Conservation (phyloP, 2,797 vertebrate genomes). For the Acipenser transmontanus region DNA sequence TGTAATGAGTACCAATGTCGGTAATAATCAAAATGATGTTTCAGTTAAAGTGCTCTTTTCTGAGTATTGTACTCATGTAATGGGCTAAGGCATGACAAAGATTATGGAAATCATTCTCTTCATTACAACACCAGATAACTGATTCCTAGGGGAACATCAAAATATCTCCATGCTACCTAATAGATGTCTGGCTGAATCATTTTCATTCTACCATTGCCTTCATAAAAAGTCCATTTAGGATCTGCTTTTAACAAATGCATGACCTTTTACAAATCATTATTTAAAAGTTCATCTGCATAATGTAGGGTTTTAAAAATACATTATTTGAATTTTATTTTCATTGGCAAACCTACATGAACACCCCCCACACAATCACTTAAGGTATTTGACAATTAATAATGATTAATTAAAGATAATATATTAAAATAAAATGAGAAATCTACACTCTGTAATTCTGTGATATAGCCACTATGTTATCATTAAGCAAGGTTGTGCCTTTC, state of each 20-base stretch:
- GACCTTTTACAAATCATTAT: not conserved
- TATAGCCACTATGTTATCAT: too few species aligned
- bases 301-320: not conserved
- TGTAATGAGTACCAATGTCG: constrained; percentile 74
- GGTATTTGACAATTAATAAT: too few species aligned
- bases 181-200: constrained; percentile 50
- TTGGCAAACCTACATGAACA: constrained; percentile 22
- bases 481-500: too few species aligned
- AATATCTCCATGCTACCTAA: constrained; percentile 58
- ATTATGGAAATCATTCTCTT: constrained; percentile 62
- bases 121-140: constrained; percentile 56
- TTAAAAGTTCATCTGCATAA: not conserved
- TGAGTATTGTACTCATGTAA: constrained; percentile 41
- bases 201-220: constrained; percentile 49
- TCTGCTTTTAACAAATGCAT: constrained; percentile 31
- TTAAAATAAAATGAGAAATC: too few species aligned
- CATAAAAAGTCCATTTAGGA: constrained; percentile 42
- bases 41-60: constrained; percentile 60
- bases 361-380: not conserved
- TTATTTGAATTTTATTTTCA: constrained; percentile 28
- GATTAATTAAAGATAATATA: too few species aligned
- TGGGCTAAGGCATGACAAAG: constrained; percentile 43
- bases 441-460: too few species aligned
- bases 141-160: constrained; percentile 48
- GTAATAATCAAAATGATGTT: constrained; percentile 68